These are phyloP conservation scores for Albula goreensis DNA, from an alignment of 2,113 vertebrate genomes.

Conservation along the genomic window DNA sequence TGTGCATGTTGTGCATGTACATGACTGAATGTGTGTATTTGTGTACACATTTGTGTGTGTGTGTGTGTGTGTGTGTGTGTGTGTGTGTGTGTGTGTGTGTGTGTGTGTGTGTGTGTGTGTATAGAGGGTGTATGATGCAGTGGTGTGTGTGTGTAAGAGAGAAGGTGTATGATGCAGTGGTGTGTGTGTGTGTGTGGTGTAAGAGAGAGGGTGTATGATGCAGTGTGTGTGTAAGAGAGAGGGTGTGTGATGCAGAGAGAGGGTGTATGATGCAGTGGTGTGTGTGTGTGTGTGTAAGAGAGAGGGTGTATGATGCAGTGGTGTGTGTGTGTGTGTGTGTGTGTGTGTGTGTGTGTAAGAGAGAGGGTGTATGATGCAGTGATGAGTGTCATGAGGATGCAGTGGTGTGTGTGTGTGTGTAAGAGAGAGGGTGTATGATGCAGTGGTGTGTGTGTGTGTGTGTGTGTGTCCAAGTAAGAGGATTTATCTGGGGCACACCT, in stretches of 20 bases:
- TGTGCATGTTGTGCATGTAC: too few species aligned
- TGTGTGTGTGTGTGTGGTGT: not conserved
- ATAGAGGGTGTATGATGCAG: too few species aligned
- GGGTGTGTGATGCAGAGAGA: not conserved
- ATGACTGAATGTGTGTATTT: not conserved
- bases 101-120: not conserved
- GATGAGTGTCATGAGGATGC: too few species aligned
- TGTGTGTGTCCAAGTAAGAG: not conserved
- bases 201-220: too few species aligned
- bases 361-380: too few species aligned
- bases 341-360: too few species aligned
- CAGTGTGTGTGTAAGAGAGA: not conserved
- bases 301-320: too few species aligned
- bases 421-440: too few species aligned
- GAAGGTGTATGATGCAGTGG: not conserved
- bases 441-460: not conserved
- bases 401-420: too few species aligned
- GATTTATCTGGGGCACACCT: not conserved
- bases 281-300: too few species aligned
- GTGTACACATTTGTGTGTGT: not conserved
- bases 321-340: too few species aligned
- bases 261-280: not conserved
- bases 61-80: not conserved
- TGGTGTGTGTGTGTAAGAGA: not conserved
- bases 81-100: not conserved